Conservation (phyloP, 2,113 vertebrate species). For the Eurystomus gularis region DNA sequence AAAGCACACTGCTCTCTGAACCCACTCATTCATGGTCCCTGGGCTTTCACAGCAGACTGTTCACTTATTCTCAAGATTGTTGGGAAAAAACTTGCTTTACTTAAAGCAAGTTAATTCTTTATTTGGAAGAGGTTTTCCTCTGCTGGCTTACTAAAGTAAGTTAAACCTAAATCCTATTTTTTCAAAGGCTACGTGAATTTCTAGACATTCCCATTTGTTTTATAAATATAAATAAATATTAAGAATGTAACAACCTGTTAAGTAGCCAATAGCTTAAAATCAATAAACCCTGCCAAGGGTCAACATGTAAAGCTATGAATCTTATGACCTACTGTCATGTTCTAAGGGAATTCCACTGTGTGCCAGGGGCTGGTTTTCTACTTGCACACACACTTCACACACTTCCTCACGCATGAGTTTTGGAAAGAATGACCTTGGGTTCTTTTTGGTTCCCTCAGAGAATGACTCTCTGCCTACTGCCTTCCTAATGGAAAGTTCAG, state of each 20-base stretch:
- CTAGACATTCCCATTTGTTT: background rate
- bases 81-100: background rate
- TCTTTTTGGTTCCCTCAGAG: background rate
- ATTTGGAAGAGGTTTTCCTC: background rate
- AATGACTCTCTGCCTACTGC: background rate
- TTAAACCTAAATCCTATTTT: background rate
- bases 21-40: background rate
- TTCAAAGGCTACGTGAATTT: background rate
- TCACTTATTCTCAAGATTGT: background rate
- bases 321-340: background rate
- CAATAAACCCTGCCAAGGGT: background rate
- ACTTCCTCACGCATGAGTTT: accelerated
- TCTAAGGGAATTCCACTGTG: background rate
- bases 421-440: background rate
- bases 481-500: background rate
- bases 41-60: background rate
- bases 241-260: background rate
- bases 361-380: background rate
- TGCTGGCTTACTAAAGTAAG: background rate
- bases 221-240: background rate
- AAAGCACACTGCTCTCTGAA: background rate
- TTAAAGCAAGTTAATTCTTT: background rate
- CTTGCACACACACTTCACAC: background rate
- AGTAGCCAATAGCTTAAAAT: background rate
- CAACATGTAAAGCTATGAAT: background rate